Evolutionary conservation across 2,797 vertebrate genomes (phyloP).

Genomic region (Borostomias antarcticus): DNA sequence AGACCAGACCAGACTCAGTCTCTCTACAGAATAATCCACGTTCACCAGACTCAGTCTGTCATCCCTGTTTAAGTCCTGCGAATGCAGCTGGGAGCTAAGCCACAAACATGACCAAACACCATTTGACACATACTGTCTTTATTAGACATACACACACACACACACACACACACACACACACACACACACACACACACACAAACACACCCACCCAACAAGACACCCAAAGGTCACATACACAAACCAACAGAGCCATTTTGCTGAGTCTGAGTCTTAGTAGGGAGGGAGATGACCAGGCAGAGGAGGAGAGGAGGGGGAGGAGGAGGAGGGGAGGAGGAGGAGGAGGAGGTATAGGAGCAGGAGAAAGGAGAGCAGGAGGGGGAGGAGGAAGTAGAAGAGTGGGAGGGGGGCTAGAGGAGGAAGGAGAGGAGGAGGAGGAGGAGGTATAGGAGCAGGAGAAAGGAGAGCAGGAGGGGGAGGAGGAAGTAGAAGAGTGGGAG

Average conservation of each 20-base stretch:
- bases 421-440: too few species aligned
- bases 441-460: too few species aligned
- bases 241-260: slow-evolving; percentile 33
- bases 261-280: slow-evolving; percentile 32
- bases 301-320: not conserved
- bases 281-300: slow-evolving; percentile 14
- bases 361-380: too few species aligned
- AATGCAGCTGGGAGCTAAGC: slow-evolving; percentile 70
- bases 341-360: slow-evolving; percentile 4
- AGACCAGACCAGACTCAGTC: slow-evolving; percentile 55
- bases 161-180: slow-evolving; percentile 13
- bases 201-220: slow-evolving; percentile 1
- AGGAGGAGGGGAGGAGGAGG: not conserved
- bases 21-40: too few species aligned
- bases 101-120: slow-evolving; percentile 50
- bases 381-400: too few species aligned
- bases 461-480: too few species aligned
- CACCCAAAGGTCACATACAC: slow-evolving; percentile 26
- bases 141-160: slow-evolving; percentile 34
- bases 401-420: too few species aligned
- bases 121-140: slow-evolving; percentile 27
- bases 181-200: slow-evolving; percentile 22
- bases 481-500: too few species aligned
- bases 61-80: slow-evolving; percentile 69
- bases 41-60: slow-evolving; percentile 58